These are phyloP conservation scores for Proterorhinus semilunaris DNA, from an alignment of 2,113 vertebrate genomes.

Conservation along the genomic window DNA sequence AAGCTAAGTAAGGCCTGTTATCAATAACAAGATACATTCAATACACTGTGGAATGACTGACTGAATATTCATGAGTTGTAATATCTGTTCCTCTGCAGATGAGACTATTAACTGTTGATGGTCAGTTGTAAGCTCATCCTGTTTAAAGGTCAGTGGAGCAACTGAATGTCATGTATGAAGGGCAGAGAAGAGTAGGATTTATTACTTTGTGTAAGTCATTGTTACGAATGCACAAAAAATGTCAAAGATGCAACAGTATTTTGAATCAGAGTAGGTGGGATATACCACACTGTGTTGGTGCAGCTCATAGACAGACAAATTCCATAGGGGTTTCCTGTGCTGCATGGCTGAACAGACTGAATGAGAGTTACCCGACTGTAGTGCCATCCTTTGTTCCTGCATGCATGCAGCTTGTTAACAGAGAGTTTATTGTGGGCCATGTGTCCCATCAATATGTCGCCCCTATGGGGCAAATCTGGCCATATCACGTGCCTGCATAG, in stretches of 20 bases:
- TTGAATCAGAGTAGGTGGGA: conserved; percentile 16
- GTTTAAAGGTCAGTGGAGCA: conserved; percentile 44
- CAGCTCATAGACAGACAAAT: conserved; percentile 4
- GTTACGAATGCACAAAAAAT: conserved; percentile 36
- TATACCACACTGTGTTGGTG: conserved; percentile 10
- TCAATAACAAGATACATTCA: background rate
- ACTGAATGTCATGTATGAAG: conserved; percentile 16
- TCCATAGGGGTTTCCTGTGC: conserved; percentile 9
- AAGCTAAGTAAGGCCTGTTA: background rate
- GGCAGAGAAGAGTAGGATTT: conserved; percentile 22
- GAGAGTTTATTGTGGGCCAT: conserved; percentile 46
- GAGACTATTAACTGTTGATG: conserved; percentile 17
- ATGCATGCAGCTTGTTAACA: conserved; percentile 28
- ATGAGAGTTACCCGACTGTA: conserved; percentile 22
- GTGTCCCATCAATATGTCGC: conserved; percentile 40
- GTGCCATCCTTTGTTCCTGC: conserved; percentile 14
- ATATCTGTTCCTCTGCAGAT: conserved; percentile 46
- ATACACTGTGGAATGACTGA: background rate
- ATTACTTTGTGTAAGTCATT: conserved; percentile 10
- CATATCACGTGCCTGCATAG: conserved; percentile 61
- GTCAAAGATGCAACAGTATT: conserved; percentile 15
- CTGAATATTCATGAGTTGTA: conserved; percentile 2
- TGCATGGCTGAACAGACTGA: conserved; percentile 49
- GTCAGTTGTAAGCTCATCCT: conserved; percentile 21
- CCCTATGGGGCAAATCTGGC: conserved; percentile 64